Base-by-base conservation (phyloP, 2,113 vertebrate species). In the Peucedramus taeniatus region DNA sequence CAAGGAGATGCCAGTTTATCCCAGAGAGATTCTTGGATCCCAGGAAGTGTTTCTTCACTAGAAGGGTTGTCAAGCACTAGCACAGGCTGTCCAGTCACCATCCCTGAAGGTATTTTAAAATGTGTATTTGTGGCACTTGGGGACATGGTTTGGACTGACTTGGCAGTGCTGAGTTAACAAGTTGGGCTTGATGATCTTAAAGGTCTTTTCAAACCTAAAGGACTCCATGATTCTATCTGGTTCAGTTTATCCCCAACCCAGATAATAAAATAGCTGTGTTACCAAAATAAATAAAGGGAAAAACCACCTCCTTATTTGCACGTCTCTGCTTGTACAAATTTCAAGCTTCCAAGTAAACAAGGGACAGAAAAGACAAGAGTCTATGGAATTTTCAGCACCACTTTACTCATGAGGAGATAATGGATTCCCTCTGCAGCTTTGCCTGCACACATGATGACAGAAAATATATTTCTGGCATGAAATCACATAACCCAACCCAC, bases 91-190 rank as follows among this genome's bases (percentile, higher is more conserved):
- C 33, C 59, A 50, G n/a, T 39, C 40, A 20, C 20, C 64, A 39
- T 20, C 13, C 9, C 19, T 63, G 26, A 19, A 31, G 7, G 19
- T 12, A 37, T 57, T 79, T 68, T 0, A 57, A 49, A 30, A 23
- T 1, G 1, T 42, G 7, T 30, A 15, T n/a, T 45, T 40, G 2
- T 37, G 31, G 26, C 15, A 4, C 30, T 1, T 22, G 19, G 19
- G 44, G 17, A 57, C 28, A 8, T 4, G 16, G 22, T 26, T 63
- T 50, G 35, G 47, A 27, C 19, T 45, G 37, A 30, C 15, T 68
- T 42, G 19, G 39, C 7, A 10, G 10, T 19, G 11, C 4, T 39
- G 37, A 15, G 9, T 44, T 68, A 7, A 51, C 4, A 4, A 4
- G 21, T 2, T 45, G 82, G 20, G 27, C 33, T 35, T 12, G 22